phyloP scores from a whole-genome alignment of 2,888 invertebrate species.

The Aphrophora alni region DNA sequence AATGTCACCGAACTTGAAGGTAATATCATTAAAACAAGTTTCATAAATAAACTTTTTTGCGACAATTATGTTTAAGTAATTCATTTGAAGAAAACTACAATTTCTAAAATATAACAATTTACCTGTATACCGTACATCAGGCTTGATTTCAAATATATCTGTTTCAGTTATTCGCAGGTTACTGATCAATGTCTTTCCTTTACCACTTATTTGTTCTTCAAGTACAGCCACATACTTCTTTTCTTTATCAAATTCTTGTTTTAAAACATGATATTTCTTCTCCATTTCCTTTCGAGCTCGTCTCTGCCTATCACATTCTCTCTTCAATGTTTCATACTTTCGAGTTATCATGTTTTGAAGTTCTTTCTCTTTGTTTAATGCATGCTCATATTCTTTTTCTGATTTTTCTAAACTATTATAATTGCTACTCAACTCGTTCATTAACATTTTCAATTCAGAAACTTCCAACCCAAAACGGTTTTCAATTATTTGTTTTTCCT shows the following conservation, averaged over 20 bases:
- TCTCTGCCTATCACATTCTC: conserved; percentile 32
- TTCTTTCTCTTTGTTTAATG: conserved; percentile 47
- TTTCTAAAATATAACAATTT: no score
- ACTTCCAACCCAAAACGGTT: conserved; percentile 25
- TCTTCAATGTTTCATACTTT: conserved; percentile 51
- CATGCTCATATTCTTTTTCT: conserved; percentile 25
- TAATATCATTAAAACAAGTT: no score
- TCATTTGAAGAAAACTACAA: no score
- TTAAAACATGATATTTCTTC: conserved; percentile 40
- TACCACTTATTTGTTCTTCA: conserved; percentile 13
- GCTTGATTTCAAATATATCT: conserved; percentile 30
- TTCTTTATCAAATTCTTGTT: conserved; percentile 54
- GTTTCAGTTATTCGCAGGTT: conserved; percentile 22
- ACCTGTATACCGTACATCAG: conserved; percentile 25
- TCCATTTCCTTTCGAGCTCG: conserved; percentile 52
- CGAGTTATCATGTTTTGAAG: conserved; percentile 49
- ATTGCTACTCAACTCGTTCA: conserved; percentile 22
- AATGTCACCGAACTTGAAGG: no score
- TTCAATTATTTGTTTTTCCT: conserved; percentile 16
- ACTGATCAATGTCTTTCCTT: not conserved
- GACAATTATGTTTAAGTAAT: no score
- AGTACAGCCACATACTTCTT: conserved; percentile 51
- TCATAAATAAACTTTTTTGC: no score
- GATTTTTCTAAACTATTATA: conserved; percentile 20
- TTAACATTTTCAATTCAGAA: not conserved